Evolutionary conservation across 2,113 vertebrate genomes (phyloP), one percentile per base, ranked within the genome.

Genomic region (Bucco capensis): DNA sequence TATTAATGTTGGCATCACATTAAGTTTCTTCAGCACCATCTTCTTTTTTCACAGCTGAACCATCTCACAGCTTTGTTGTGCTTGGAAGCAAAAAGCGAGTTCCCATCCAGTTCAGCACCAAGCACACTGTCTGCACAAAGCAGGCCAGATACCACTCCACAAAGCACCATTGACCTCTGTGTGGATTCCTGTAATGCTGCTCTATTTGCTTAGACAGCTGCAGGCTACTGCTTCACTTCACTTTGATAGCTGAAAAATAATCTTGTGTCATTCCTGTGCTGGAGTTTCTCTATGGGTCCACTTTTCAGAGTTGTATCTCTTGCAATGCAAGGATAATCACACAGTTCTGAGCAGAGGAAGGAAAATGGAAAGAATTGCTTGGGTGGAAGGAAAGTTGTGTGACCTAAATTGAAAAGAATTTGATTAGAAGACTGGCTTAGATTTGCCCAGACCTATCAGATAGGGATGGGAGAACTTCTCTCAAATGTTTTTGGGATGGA

Each of bases 161-260:
- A 80, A 58, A 57, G 73, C 89, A 70, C 51, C 64, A 73, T 0
- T 57, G 71, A 42, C 31, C 58, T 65, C 78, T 54, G 24, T 7
- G 2, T 37, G 76, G 64, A 47, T 60, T 88, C 72, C 64, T 83
- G 44, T 51, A 38, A 77, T 21, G 19, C 83, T 83, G 79, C 9
- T 80, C 47, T 71, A 5, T 50, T 77, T 90, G 72, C 88, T 93
- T 83, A 75, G 50, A 86, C 87, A 93, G 89, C 91, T 94, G 87
- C 75, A 76, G 42, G 47, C 51, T 77, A 47, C 84, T 47, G 38
- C 50, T 35, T 87, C 75, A 50, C 47, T 74, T 51, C 79, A 62
- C 15, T 70, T 71, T 15, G 2, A 72, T 25, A 80, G 60, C 35
- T 83, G 72, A 83, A 86, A 88, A 47, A 80, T 19, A 56, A 76